Conservation (phyloP, 2,113 vertebrate species). For the Miniopterus natalensis region DNA sequence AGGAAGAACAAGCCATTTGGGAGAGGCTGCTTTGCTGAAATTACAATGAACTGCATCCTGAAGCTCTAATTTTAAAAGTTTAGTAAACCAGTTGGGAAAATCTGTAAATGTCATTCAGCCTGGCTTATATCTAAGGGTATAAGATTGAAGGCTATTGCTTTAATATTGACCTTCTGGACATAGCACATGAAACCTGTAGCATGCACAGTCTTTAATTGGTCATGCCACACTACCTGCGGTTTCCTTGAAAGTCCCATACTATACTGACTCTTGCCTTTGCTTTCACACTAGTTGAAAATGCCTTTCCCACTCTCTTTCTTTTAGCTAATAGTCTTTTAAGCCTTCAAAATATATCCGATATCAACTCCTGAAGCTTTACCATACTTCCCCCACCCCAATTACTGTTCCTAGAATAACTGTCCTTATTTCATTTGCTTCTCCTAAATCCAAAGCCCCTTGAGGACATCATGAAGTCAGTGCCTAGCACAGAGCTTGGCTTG, state of each 20-base stretch:
- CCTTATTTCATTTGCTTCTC: constrained; percentile 40
- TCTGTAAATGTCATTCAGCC: background rate
- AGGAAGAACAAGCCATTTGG: background rate
- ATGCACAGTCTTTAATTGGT: background rate
- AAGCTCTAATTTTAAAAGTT: constrained; percentile 37
- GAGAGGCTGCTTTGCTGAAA: constrained; percentile 15
- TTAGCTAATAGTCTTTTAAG: background rate
- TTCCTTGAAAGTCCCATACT: background rate
- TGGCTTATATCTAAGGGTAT: background rate
- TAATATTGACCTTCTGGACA: background rate
- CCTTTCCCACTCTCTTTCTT: background rate
- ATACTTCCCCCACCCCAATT: background rate
- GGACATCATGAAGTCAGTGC: background rate
- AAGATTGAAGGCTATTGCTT: background rate
- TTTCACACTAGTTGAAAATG: background rate
- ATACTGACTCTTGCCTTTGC: background rate
- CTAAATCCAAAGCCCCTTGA: background rate
- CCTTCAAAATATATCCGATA: background rate
- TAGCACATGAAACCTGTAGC: background rate
- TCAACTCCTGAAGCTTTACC: background rate
- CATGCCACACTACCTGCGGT: background rate
- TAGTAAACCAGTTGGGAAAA: background rate
- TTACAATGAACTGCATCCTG: background rate
- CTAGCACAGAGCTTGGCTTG: background rate
- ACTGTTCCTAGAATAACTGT: background rate